Evolutionary conservation across 2,113 vertebrate species (phyloP).

Genomic region (Mobula hypostoma): DNA sequence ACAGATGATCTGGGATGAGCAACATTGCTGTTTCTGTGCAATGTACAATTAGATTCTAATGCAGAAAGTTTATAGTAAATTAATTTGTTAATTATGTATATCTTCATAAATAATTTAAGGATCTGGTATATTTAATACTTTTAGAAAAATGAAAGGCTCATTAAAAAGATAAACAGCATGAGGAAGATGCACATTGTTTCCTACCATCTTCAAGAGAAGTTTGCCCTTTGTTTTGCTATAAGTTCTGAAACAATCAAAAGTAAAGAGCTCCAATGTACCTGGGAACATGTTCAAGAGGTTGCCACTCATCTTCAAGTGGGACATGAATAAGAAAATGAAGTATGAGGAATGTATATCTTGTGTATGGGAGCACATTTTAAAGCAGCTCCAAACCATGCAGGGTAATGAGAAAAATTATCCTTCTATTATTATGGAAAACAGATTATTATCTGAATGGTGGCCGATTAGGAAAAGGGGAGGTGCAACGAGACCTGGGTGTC

Average conservation of each 20-base stretch:
- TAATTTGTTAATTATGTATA: background rate
- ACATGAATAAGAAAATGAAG: background rate
- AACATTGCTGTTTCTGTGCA: no score
- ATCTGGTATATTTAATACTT: constrained; percentile 28
- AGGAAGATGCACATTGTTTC: constrained; percentile 86
- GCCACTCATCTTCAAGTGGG: constrained; percentile 55
- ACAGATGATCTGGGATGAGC: no score
- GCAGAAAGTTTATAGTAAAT: background rate
- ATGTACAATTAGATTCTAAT: background rate
- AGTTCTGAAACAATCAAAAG: constrained; percentile 69
- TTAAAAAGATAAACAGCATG: constrained; percentile 69
- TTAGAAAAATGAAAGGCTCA: constrained; percentile 75
- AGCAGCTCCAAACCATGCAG: no score
- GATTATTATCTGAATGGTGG: no score
- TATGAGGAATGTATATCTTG: background rate
- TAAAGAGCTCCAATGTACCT: constrained; percentile 69
- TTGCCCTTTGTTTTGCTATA: constrained; percentile 81
- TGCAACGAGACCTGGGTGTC: no score
- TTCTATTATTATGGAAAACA: no score
- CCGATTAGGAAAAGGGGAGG: no score
- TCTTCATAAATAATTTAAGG: no score
- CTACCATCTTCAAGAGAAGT: constrained; percentile 65
- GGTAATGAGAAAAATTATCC: no score
- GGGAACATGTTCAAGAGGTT: constrained; percentile 73
- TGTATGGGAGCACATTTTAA: background rate